These are phyloP conservation scores for Drosophila buzzatii DNA, from an alignment of 2,888 invertebrate species.

Conservation along the genomic window DNA sequence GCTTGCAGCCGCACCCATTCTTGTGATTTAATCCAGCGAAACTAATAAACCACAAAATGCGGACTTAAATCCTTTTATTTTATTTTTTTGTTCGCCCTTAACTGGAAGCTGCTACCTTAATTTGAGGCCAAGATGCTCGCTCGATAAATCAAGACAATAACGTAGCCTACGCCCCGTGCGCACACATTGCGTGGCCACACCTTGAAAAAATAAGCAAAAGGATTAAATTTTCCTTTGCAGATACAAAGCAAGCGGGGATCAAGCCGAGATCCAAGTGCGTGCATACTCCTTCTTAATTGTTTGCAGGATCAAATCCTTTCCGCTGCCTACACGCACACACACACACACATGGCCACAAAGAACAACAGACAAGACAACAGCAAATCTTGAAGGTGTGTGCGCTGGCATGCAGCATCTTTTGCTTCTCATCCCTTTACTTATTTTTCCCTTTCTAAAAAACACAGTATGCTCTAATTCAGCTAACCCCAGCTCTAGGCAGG, in stretches of 20 bases:
- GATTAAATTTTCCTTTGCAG: constrained; percentile 60
- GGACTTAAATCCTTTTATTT: constrained; percentile 64
- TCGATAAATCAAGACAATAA: constrained; percentile 70
- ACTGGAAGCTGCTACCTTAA: constrained; percentile 43
- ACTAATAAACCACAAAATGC: constrained; percentile 74
- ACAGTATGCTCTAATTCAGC: constrained; percentile 48
- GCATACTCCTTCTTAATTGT: constrained; percentile 61
- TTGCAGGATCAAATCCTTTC: constrained; percentile 57
- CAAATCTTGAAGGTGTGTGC: constrained; percentile 56
- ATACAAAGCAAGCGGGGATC: constrained; percentile 2
- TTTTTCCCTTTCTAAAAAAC: constrained; percentile 19
- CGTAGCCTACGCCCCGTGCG: constrained; percentile 42
- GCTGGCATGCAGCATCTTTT: constrained; percentile 48
- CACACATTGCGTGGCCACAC: constrained; percentile 73
- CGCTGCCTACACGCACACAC: constrained; percentile 68
- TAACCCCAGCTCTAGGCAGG: constrained; percentile 16
- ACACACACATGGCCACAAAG: constrained; percentile 36
- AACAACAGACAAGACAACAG: constrained; percentile 46
- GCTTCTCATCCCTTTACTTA: constrained; percentile 42
- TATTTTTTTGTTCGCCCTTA: constrained; percentile 22
- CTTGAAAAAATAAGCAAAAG: constrained; percentile 81
- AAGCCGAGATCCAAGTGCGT: constrained; percentile 44
- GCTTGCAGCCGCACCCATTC: constrained; percentile 50
- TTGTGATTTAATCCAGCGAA: constrained; percentile 75
- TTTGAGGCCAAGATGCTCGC: constrained; percentile 38